Evolutionary conservation across 2,113 vertebrate species (phyloP).

Genomic region (Lathamus discolor): DNA sequence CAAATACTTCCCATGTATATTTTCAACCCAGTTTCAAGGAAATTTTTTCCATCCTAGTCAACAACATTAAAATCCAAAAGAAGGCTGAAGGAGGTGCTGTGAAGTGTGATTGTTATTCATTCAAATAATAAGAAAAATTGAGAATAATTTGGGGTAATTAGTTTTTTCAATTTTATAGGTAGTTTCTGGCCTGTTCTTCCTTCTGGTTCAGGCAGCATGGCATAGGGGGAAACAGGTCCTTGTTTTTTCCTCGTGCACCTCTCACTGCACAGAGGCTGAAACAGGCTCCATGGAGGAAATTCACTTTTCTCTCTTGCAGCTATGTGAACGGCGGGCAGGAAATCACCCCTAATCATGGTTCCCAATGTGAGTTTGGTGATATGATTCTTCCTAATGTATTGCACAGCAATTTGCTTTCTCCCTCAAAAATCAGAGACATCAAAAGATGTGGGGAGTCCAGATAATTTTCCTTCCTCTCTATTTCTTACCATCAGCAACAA

Average conservation of each 20-base stretch:
- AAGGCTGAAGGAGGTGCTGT: background rate
- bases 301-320: background rate
- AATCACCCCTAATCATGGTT: background rate
- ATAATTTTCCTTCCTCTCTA: background rate
- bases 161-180: background rate
- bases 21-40: background rate
- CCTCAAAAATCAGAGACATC: background rate
- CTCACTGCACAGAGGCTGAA: accelerated
- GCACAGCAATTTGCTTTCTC: background rate
- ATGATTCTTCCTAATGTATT: background rate
- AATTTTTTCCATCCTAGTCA: background rate
- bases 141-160: background rate
- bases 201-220: background rate
- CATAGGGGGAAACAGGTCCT: accelerated
- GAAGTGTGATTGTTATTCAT: background rate
- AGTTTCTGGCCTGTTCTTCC: background rate
- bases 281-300: background rate
- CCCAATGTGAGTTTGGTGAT: accelerated
- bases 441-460: background rate
- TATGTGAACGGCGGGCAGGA: background rate
- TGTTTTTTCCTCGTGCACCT: accelerated
- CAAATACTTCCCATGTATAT: background rate
- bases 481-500: background rate
- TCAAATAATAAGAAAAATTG: background rate
- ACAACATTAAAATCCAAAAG: background rate